Percentiles rank a stretch among this genome's conserved stretches.
Conservation (phyloP, 2,888 invertebrate species). For the Anagyrus pseudococci region DNA sequence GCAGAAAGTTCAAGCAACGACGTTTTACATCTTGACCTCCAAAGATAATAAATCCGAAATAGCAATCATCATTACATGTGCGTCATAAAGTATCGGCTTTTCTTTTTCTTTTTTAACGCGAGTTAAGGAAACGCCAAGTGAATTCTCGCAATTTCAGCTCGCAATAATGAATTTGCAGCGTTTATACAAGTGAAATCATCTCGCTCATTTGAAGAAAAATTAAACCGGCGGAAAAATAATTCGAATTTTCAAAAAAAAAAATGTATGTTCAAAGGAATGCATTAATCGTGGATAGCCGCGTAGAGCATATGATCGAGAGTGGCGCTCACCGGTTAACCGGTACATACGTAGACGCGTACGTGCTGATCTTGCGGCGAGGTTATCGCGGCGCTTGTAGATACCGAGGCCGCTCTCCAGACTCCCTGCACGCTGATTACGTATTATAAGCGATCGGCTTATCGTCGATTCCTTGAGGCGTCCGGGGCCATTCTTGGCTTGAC, state of each 20-base stretch:
- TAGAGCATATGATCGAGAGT: neutral
- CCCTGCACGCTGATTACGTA: too few species aligned
- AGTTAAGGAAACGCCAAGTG: too few species aligned
- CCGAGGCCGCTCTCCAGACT: too few species aligned
- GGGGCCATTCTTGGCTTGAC: too few species aligned
- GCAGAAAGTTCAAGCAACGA: slow-evolving; percentile 28
- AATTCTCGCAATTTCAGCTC: too few species aligned
- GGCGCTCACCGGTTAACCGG: neutral
- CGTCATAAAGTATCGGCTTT: slow-evolving; percentile 13
- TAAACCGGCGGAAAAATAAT: too few species aligned
- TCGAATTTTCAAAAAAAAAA: slow-evolving; percentile 1
- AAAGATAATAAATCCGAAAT: slow-evolving; percentile 33
- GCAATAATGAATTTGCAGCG: too few species aligned
- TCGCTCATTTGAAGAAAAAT: too few species aligned
- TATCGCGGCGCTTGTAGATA: neutral
- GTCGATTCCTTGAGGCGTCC: neutral
- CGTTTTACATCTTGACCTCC: slow-evolving; percentile 28
- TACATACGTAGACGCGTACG: neutral
- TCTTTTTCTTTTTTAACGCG: slow-evolving; percentile 3
- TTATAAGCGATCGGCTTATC: too few species aligned
- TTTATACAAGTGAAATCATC: too few species aligned
- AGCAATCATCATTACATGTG: slow-evolving; percentile 27
- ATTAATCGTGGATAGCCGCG: neutral
- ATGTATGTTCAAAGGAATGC: slow-evolving; percentile 16
- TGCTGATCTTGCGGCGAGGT: neutral